Conservation (phyloP, 1,140 invertebrate genomes). For the Platyscapa corneri region DNA sequence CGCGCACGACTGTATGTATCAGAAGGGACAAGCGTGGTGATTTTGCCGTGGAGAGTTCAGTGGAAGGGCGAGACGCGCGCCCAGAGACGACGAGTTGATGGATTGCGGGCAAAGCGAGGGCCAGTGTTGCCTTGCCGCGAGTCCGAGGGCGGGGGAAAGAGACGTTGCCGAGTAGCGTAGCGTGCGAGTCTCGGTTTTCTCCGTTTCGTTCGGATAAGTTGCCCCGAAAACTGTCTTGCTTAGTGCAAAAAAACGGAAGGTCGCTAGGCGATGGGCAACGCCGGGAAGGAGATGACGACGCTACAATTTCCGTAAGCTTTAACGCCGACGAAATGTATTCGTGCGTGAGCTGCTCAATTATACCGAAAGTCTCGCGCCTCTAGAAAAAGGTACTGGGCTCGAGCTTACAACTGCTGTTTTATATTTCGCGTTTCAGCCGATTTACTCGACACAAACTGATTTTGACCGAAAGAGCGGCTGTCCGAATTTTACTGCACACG, state of each 20-base stretch:
- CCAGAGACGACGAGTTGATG: conserved; percentile 28
- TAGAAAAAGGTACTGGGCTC: not conserved
- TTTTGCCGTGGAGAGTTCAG: conserved; percentile 1
- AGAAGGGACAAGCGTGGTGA: not conserved
- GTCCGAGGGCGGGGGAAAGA: not conserved
- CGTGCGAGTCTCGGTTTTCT: not conserved
- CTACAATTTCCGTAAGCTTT: conserved; percentile 1
- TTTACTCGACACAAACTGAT: too few species aligned
- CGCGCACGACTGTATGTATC: too few species aligned
- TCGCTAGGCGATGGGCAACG: not conserved
- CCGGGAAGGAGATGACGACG: too few species aligned
- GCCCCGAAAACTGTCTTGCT: not conserved
- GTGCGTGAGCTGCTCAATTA: not conserved
- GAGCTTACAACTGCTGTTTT: not conserved
- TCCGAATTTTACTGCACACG: not conserved
- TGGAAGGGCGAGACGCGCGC: not conserved
- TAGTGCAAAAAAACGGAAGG: not conserved
- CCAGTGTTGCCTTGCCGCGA: not conserved
- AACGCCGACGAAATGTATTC: not conserved
- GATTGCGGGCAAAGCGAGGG: conserved; percentile 12
- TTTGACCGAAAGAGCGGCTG: not conserved
- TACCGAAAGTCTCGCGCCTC: not conserved
- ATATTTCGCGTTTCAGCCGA: not conserved
- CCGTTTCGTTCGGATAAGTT: not conserved
- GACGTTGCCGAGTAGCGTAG: too few species aligned